Percentiles rank a stretch among this genome's conserved stretches.
Evolutionary conservation across 2,113 vertebrate species (phyloP).

Genomic region (Eidolon helvum): DNA sequence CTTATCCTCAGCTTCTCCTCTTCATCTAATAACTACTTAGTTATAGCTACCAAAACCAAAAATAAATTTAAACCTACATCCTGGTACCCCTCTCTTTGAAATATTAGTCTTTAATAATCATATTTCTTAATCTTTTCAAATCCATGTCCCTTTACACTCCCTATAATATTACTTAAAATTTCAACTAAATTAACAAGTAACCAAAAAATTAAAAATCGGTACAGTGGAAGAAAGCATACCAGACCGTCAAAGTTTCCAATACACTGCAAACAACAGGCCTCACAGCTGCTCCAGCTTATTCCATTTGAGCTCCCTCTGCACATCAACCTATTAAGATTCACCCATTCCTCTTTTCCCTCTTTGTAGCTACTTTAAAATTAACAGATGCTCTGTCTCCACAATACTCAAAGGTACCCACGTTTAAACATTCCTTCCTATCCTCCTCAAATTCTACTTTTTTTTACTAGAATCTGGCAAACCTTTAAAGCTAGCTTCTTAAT

Average conservation of each 20-base stretch:
- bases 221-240: background rate
- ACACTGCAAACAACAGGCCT: background rate
- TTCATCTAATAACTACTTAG: background rate
- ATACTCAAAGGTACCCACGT: background rate
- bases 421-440: background rate
- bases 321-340: background rate
- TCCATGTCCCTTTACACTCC: background rate
- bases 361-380: background rate
- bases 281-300: background rate
- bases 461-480: background rate
- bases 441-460: background rate
- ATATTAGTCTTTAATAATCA: background rate
- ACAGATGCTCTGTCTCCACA: background rate
- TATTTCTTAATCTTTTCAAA: slow-evolving; percentile 29
- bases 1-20: background rate
- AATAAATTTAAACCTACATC: background rate
- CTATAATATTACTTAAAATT: background rate
- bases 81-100: background rate
- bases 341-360: background rate
- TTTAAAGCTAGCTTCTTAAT: background rate
- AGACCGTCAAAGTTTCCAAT: background rate
- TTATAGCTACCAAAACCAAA: background rate
- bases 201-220: background rate
- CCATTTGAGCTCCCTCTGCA: background rate
- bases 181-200: background rate